phyloP scores from a whole-genome alignment of 2,888 invertebrate species.

The Brachypalpus laphriformis region DNA sequence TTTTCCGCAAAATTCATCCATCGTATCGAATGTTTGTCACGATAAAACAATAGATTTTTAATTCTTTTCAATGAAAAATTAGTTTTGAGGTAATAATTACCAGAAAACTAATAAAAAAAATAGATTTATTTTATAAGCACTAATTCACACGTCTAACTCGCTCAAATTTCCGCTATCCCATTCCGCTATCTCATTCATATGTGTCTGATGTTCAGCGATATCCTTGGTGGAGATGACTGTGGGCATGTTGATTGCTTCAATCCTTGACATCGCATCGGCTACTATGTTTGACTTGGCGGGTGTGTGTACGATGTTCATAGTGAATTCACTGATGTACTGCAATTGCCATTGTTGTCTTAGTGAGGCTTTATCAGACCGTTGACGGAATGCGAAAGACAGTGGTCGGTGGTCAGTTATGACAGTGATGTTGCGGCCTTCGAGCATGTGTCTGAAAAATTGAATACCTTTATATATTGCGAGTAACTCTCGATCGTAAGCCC shows the following conservation, averaged over 20 bases:
- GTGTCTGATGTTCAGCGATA: slow-evolving; percentile 41
- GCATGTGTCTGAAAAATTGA: slow-evolving; percentile 78
- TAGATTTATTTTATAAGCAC: too few relatives aligned
- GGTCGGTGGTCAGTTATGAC: slow-evolving; percentile 78
- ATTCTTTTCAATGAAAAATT: too few relatives aligned
- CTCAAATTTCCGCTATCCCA: too few relatives aligned
- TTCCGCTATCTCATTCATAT: too few relatives aligned
- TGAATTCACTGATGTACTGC: slow-evolving; percentile 62
- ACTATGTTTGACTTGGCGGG: slow-evolving; percentile 54
- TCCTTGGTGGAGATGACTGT: slow-evolving; percentile 12
- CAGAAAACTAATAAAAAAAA: too few relatives aligned
- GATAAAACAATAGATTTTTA: too few relatives aligned
- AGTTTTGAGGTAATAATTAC: too few relatives aligned
- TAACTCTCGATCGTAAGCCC: slow-evolving; percentile 78
- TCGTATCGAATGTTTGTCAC: too few relatives aligned
- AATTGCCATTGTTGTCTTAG: slow-evolving; percentile 59
- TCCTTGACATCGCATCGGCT: slow-evolving; percentile 53
- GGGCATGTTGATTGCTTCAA: too few relatives aligned
- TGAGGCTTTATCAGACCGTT: not conserved
- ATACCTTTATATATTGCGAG: slow-evolving; percentile 77
- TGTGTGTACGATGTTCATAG: slow-evolving; percentile 52
- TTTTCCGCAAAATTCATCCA: too few relatives aligned
- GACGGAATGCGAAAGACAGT: too few relatives aligned
- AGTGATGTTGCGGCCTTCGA: slow-evolving; percentile 79
- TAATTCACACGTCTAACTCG: too few relatives aligned